A percentile compares a stretch with the other conserved stretches of the same genome.
phyloP scores from a whole-genome alignment of 1,140 invertebrate genomes.

The Microplitis mediator region DNA sequence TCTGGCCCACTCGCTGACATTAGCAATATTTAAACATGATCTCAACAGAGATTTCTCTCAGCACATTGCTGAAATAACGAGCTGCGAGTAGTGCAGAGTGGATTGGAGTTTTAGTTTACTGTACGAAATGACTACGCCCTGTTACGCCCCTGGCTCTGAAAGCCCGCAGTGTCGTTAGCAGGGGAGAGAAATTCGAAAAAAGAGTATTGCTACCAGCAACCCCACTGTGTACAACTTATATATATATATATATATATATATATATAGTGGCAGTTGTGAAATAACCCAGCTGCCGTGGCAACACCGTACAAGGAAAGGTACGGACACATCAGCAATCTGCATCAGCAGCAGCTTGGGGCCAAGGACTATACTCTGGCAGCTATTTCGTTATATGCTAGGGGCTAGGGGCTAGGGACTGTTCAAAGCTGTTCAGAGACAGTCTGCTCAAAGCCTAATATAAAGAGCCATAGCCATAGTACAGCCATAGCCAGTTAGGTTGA shows the following conservation, averaged over 20 bases:
- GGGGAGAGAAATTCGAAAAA: conserved; percentile 7
- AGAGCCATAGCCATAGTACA: too few relatives aligned
- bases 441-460: too few relatives aligned
- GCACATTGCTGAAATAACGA: too few relatives aligned
- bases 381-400: too few relatives aligned
- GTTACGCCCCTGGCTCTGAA: background rate
- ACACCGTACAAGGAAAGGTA: conserved; percentile 5
- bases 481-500: too few relatives aligned
- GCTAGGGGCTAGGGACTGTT: too few relatives aligned
- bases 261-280: background rate
- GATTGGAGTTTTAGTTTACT: background rate
- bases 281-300: conserved; percentile 27
- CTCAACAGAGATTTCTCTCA: too few relatives aligned
- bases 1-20: too few relatives aligned
- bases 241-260: too few relatives aligned
- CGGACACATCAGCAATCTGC: conserved; percentile 5
- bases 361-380: background rate
- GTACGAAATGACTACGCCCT: conserved; percentile 18
- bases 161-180: conserved; percentile 4
- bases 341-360: background rate
- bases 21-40: too few relatives aligned
- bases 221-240: background rate
- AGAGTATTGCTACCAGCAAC: background rate
- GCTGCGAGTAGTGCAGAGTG: too few relatives aligned
- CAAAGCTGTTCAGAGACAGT: too few relatives aligned